Evolutionary conservation across 2,113 vertebrate species (phyloP).

Genomic region (Apteryx mantelli): DNA sequence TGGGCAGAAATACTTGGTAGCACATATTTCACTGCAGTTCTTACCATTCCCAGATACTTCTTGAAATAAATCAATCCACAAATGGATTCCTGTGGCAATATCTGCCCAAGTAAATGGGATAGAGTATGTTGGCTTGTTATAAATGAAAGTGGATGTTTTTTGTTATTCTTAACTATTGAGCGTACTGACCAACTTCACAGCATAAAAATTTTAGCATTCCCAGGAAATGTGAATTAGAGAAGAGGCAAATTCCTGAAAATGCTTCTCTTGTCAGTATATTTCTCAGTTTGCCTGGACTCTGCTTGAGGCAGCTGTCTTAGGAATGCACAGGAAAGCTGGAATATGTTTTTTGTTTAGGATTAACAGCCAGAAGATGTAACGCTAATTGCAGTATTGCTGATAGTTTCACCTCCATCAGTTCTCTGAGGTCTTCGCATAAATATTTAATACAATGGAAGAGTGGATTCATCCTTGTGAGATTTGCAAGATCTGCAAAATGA

Average conservation of each 20-base stretch:
- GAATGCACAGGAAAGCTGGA: neutral
- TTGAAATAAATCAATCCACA: neutral
- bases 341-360: neutral
- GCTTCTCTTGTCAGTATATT: neutral
- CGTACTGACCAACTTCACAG: neutral
- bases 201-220: neutral
- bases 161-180: neutral
- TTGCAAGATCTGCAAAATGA: conserved; percentile 32
- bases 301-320: neutral
- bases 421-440: neutral
- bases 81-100: neutral
- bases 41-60: neutral
- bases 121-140: neutral
- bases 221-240: neutral
- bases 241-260: neutral
- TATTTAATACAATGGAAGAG: neutral
- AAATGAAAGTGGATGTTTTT: neutral
- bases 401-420: neutral
- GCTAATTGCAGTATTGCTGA: neutral
- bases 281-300: neutral
- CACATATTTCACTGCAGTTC: neutral
- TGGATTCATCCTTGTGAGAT: neutral
- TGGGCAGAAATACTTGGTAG: neutral
- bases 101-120: neutral
- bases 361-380: neutral